Evolutionary conservation across 1,140 invertebrate genomes (phyloP).

Genomic region (Apocrypta bakeri): DNA sequence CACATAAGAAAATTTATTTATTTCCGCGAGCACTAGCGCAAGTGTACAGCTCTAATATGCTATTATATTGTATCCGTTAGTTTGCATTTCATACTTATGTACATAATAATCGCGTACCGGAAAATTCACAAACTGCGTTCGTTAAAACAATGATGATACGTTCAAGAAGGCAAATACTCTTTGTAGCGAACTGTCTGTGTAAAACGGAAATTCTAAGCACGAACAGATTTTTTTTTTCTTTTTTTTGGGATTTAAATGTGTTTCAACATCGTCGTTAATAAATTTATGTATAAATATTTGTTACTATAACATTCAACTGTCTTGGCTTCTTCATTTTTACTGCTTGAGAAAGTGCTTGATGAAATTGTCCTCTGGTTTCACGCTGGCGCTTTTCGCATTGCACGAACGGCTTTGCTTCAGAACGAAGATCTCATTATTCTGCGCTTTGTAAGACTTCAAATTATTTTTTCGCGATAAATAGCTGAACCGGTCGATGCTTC

Average conservation of each 20-base stretch:
- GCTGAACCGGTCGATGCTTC: neutral
- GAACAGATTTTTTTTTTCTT: neutral
- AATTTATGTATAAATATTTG: constrained; percentile 45
- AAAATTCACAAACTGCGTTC: constrained; percentile 7
- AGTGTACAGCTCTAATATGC: neutral
- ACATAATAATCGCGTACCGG: constrained; percentile 5
- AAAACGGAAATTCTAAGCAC: neutral
- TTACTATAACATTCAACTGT: constrained; percentile 3
- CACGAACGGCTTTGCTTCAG: neutral
- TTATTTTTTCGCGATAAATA: neutral
- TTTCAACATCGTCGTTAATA: constrained; percentile 39
- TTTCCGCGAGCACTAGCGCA: neutral
- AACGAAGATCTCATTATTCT: neutral
- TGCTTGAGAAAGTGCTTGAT: constrained; percentile 18
- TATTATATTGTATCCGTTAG: neutral
- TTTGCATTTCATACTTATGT: constrained; percentile 31
- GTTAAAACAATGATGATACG: neutral
- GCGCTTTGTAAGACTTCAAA: neutral
- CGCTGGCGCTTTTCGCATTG: neutral
- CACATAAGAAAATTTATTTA: constrained; percentile 16
- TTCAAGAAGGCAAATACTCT: neutral
- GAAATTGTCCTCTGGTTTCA: constrained; percentile 10
- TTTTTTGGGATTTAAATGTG: constrained; percentile 25
- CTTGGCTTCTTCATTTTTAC: neutral
- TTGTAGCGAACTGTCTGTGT: neutral